Base-by-base conservation (phyloP, 1,140 invertebrate genomes). In the Schlechtendalia chinensis region DNA sequence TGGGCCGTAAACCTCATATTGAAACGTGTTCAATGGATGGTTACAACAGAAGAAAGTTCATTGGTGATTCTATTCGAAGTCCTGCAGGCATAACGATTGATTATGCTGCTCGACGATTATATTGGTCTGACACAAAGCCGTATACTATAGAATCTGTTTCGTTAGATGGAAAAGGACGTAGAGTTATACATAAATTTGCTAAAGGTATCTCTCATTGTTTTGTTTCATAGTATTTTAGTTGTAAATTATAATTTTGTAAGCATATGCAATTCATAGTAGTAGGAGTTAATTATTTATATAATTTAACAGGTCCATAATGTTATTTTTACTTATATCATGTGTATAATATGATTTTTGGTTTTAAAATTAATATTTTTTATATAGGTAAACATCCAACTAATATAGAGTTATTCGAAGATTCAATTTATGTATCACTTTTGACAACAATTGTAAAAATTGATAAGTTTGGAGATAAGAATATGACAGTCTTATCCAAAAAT, bases 121-220 rank as follows among this genome's bases (percentile, higher is more conserved):
- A 94, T 86, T 94, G 92, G 92, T 88, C 90, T 2, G 93, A 95
- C 85, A 90, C 91, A 0, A 88, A 92, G 77, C 86, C 91, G 5
- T 90, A 91, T 84, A 91, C 91, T 83, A 91, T 96, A 75, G 93
- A 95, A 86, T 88, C 91, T 47, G 89, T 90, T 77, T 89, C 91
- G 83, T 89, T 94, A 47, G 91, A 95, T 85, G 94, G 94, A 45
- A 89, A 87, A 24, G 89, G 92, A 84, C 86, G 93, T 24, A 87
- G 88, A 80, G 82, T 90, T 16, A 88, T 92, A 1, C 87, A 87
- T 67, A 85, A 86, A 32, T 90, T 91, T 83, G 83, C 84, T 47
- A 83, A 84, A 82, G 86, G 88, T 88, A 84, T 53, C 50, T 10
- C 17, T 58, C n/a, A 1, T 29, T 24, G 12, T 12, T 11, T 65